phyloP scores from a whole-genome alignment of 2,113 vertebrate species.

The Oncorhynchus clarkii region DNA sequence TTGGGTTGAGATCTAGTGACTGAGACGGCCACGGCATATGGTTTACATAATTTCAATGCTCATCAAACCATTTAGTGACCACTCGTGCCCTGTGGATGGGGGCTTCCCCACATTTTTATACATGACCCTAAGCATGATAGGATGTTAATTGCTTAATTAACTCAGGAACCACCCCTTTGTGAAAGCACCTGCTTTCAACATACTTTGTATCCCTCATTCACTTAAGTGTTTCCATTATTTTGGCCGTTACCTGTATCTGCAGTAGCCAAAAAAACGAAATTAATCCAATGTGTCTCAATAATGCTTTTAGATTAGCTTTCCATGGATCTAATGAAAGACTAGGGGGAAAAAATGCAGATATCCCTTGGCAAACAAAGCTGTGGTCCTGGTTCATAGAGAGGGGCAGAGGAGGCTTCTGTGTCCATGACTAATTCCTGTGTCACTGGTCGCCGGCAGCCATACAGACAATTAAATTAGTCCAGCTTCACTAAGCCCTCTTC shows the following conservation, averaged over 20 bases:
- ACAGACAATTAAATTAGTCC: constrained; percentile 40
- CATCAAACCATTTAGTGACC: background rate
- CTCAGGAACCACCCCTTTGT: no score
- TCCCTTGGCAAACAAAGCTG: background rate
- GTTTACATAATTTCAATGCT: no score
- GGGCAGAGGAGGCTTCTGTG: background rate
- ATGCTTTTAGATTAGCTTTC: background rate
- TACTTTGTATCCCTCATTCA: no score
- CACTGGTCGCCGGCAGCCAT: constrained; percentile 24
- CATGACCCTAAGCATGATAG: background rate
- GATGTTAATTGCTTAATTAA: no score
- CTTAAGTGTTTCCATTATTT: no score
- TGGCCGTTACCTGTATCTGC: no score
- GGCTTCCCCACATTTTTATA: no score
- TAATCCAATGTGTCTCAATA: background rate
- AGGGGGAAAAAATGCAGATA: background rate
- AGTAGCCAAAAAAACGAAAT: background rate
- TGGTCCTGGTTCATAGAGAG: background rate
- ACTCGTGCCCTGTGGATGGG: no score
- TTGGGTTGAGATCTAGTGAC: no score
- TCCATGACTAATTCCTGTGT: constrained; percentile 42
- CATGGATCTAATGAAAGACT: background rate
- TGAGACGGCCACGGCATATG: no score
- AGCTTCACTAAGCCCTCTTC: constrained; percentile 20
- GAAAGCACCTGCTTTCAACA: no score